Evolutionary conservation across 2,888 invertebrate species (phyloP), one percentile per base, ranked within the genome.

Genomic region (Tetragnatha montana): DNA sequence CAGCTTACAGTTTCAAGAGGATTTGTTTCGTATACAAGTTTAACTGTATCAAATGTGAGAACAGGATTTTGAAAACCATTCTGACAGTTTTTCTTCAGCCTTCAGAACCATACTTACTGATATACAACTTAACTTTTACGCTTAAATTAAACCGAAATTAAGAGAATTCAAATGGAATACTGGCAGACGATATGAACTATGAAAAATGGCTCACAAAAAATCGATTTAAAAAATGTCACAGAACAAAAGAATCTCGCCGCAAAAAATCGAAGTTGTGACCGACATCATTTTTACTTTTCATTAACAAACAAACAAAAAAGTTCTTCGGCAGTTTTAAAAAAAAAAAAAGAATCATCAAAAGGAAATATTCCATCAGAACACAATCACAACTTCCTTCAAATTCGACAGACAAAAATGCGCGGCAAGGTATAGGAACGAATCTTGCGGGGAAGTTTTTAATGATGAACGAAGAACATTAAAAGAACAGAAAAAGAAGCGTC

Each of bases 321-420:
- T 12, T 51, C 19, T 21, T 51, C 19, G 19, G 10, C 12, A 73
- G 73, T 21, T 19, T n/a, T n/a, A n/a, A n/a, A n/a, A n/a, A n/a
- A 19, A 22, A 17, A n/a, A 76, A 76, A 84, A 50, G 22, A 84
- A 84, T 84, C 83, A 35, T 84, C 83, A 84, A 75, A 84, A 22
- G 75, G 51, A 82, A 76, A 84, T 76, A 60, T 84, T 75, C 75
- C 78, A 85, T 85, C 85, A 78, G 50, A 50, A 78, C 68, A 71
- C 74, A 83, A 83, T 83, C 85, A 78, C 68, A 69, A 85, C 71
- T 78, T 49, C 49, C 49, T 49, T 8, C 47, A 71, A 81, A 71
- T 71, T 70, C 70, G 47, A 74, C 68, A 51, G 82, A 74, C 73
- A 78, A 70, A 69, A 71, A 21, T 22, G 69, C 49, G 50, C n/a